Evolutionary conservation across 1,140 invertebrate genomes (phyloP).

Genomic region (Paraescarpia echinospica): DNA sequence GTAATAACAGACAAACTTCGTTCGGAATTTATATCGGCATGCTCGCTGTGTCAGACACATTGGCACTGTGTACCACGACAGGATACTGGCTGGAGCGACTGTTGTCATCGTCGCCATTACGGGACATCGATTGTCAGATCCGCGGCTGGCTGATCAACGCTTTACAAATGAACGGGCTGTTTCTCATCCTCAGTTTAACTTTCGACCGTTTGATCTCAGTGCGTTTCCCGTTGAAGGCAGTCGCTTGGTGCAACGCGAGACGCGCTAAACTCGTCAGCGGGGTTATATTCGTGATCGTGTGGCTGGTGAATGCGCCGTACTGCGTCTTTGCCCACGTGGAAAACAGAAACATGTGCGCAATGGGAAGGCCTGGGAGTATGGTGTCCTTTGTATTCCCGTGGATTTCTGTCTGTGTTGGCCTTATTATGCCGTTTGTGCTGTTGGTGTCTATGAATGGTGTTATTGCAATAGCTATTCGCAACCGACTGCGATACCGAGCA

Average conservation of each 20-base stretch:
- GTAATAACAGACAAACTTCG: background rate
- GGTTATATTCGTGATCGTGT: background rate
- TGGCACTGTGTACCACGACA: background rate
- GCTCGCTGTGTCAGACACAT: background rate
- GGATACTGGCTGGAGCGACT: background rate
- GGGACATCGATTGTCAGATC: background rate
- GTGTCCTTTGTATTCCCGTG: background rate
- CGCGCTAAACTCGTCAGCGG: background rate
- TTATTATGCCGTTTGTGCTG: background rate
- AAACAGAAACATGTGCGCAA: background rate
- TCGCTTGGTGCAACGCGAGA: background rate
- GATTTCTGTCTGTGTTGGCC: background rate
- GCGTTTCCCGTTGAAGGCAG: background rate
- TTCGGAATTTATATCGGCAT: background rate
- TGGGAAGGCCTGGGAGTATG: background rate
- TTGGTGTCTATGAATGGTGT: background rate
- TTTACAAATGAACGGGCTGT: background rate
- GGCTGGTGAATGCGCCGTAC: background rate
- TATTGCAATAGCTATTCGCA: background rate
- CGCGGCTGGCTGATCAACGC: background rate
- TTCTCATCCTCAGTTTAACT: background rate
- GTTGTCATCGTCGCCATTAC: background rate
- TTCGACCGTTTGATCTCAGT: background rate
- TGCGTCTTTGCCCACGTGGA: background rate
- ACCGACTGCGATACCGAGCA: background rate